Base-by-base conservation (phyloP, 2,888 invertebrate species). In the Glyphotaelius pellucidus region DNA sequence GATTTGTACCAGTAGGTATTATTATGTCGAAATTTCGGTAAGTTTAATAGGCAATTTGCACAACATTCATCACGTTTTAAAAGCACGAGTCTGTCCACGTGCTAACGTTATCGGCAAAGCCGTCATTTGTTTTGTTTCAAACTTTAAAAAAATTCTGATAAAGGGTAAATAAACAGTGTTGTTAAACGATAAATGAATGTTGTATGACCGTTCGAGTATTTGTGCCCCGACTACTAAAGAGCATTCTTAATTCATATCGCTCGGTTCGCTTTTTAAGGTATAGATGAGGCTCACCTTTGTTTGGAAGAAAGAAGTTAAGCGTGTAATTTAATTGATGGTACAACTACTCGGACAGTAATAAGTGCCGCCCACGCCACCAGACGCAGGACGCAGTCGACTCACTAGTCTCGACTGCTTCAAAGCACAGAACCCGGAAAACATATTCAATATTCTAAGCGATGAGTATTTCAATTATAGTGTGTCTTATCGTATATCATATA, bases 341-440 rank as follows among this genome's bases (percentile, higher is more conserved):
- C 42, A 35, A 83, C 35, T 83, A 30, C n/a, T 30, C 38, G 86
- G 42, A 86, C 42, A 47, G 86, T 67, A 67, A 67, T n/a, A 86
- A 85, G 42, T 30, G 42, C 30, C 86, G 47, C 86, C 86, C 86
- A 42, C 86, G 47, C 19, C 86, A n/a, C 47, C 86, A 30, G 42
- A n/a, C 86, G 3, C 25, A 19, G 83, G 42, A 42, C 42, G 84
- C 38, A 35, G 38, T 35, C 4, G 52, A 52, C 47, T 47, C 52
- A 4, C 12, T 11, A 42, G 42, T 42, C 42, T 47, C 15, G 47
- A 47, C 47, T 47, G 47, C 47, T 15, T 47, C 47, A 47, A 47
- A 47, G 1, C 47, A 47, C 42, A 14, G 47, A 47, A 47, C 47
- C 14, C 47, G 47, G 47, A 47, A 47, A 47, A 47, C 14, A 11